Evolutionary conservation across 2,797 vertebrate genomes (phyloP), one percentile per base, ranked within the genome.

Genomic region (Delichon dasypus): DNA sequence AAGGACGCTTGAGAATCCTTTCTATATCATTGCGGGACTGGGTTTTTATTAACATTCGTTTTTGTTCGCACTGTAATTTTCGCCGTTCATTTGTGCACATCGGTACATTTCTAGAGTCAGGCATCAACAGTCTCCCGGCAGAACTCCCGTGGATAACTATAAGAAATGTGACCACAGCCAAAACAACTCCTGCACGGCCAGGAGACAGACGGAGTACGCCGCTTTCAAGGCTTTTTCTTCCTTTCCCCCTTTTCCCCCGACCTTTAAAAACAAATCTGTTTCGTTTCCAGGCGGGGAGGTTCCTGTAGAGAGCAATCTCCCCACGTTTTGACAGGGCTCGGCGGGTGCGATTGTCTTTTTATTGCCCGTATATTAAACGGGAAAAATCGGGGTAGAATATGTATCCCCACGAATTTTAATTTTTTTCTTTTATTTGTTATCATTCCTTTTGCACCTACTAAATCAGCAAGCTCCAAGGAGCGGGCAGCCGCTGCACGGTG

Each of bases 401-500:
- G 4, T 7, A 48, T 3, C 9, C 10, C 5, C 7, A 38, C 0
- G 0, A n/a, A n/a, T n/a, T n/a, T n/a, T n/a, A n/a, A 18, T 26
- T 6, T 16, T 34, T 42, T 47, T 9, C 16, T 2, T 5, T 32
- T 60, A 48, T 48, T 54, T 57, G 29, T 51, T 38, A 48, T 4
- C 29, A 15, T 61, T 71, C 16, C 27, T 76, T 65, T 26, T 85
- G 71, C 65, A 36, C 36, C 61, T 50, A 4, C 23, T 42, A 40
- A 40, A 32, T 0, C 16, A 32, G 10, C 2, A 5, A 23, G 29
- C 55, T 30, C 8, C 65, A 0, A 16, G 38, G 27, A 89, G 50
- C 29, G 13, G 40, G 11, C 18, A 11, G 30, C 26, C 4, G 20
- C 61, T 50, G 45, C 9, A 3, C 51, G 38, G 38, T 38, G 38